Evolutionary conservation across 2,888 invertebrate genomes (phyloP).

Genomic region (Nebria salina): DNA sequence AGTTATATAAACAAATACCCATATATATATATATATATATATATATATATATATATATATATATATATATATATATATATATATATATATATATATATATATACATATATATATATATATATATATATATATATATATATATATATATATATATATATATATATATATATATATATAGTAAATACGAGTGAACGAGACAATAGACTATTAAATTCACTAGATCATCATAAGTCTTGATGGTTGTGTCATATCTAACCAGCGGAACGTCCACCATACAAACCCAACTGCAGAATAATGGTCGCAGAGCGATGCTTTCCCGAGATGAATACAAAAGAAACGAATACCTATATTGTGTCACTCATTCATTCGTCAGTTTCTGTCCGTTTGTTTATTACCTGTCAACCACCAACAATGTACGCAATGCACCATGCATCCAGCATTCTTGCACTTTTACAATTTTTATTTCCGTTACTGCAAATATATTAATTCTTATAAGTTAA

Average conservation of each 20-base stretch:
- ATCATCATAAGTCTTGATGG: neutral
- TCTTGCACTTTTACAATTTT: neutral
- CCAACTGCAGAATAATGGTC: neutral
- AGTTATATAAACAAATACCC: neutral
- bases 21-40: neutral
- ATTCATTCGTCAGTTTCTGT: neutral
- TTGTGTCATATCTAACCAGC: neutral
- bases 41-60: neutral
- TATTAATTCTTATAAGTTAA: too few relatives aligned
- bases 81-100: neutral
- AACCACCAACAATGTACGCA: neutral
- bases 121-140: neutral
- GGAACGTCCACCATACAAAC: neutral
- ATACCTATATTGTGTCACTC: neutral
- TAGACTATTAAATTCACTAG: neutral
- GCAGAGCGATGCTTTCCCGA: neutral
- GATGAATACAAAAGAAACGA: slow-evolving; percentile 1
- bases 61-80: neutral
- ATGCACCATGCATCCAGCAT: neutral
- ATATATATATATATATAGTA: neutral
- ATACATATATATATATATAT: neutral
- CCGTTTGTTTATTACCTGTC: neutral
- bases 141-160: neutral
- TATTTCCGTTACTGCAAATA: neutral
- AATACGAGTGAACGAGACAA: neutral